Percentiles rank a stretch among this genome's conserved stretches.
These are phyloP conservation scores for Dolichotis patagonum DNA, from an alignment of 2,113 vertebrate species.

Conservation along the genomic window DNA sequence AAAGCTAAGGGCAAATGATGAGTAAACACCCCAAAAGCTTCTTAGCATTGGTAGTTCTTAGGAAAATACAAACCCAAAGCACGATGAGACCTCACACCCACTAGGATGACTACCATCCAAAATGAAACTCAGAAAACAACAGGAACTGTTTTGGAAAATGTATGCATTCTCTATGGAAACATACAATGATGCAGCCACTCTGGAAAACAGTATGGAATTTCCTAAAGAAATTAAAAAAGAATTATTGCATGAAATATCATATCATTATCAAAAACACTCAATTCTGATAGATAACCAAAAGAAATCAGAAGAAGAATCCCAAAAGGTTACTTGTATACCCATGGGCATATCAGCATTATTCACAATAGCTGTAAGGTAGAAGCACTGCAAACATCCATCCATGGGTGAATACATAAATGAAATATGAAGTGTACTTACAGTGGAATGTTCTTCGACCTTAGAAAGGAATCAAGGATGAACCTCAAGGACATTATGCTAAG, in stretches of 20 bases:
- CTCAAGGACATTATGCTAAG: background rate
- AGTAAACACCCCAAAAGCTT: background rate
- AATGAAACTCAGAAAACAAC: background rate
- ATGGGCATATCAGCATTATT: background rate
- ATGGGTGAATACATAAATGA: background rate
- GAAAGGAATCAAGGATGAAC: background rate
- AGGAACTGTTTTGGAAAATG: background rate
- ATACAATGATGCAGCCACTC: background rate
- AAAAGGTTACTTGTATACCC: background rate
- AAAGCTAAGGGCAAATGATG: background rate
- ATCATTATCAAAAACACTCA: background rate
- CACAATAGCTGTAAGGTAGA: background rate
- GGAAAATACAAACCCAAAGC: background rate
- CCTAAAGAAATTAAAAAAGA: background rate
- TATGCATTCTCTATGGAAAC: background rate
- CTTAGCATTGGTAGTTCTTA: background rate
- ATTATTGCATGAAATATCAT: background rate
- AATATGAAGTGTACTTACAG: background rate
- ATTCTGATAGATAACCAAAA: background rate
- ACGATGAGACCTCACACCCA: background rate
- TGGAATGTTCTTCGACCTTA: background rate
- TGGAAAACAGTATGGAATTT: background rate
- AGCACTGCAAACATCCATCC: background rate
- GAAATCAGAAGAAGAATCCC: background rate
- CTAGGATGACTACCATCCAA: background rate